Base-by-base conservation (phyloP, 2,888 invertebrate species). In the Helleia helle region DNA sequence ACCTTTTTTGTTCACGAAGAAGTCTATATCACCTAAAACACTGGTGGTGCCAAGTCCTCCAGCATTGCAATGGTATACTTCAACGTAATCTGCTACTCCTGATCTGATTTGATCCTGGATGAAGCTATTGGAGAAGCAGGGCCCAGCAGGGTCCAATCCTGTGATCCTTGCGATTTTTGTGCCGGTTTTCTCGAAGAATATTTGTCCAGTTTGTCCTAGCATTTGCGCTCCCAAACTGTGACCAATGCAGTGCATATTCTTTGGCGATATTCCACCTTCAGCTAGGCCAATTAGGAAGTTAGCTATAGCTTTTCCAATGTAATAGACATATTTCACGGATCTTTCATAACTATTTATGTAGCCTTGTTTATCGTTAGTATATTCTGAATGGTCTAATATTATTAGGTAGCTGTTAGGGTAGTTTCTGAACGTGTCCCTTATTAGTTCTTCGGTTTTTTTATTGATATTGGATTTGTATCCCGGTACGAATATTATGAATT, bases 1-100 rank as follows among this genome's bases (percentile, higher is more conserved):
- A 0, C 89, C 89, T 25, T 87, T 86, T 51, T 87, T 88, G 52
- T 89, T 89, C 1, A 87, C 76, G 51, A 86, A 87, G 59, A 88
- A 88, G 56, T 89, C 89, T 3, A 85, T 66, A 37, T 87, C 87
- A 1, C 85, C 89, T 22, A 88, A 56, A 0, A 86, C 79, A 40
- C 74, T 74, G 0, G 73, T 71, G 1, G 84, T 76, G 1, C 87
- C 87, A 1, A 87, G 56, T 0, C 71, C 73, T 8, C 87, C 88
- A 42, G 85, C 85, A 47, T 88, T 88, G 17, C 89, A 89, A 55
- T 89, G 89, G 46, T 88, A 81, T 0, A 87, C 81, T 55, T 89
- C 88, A 0, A 89, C 89, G 51, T 88, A 87, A 0, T 79, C 70
- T 0, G 89, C 89, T 15, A 89, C 86, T 3, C 81, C 80, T 12